Conservation (phyloP, 2,113 vertebrate genomes). For the Eretmochelys imbricata region DNA sequence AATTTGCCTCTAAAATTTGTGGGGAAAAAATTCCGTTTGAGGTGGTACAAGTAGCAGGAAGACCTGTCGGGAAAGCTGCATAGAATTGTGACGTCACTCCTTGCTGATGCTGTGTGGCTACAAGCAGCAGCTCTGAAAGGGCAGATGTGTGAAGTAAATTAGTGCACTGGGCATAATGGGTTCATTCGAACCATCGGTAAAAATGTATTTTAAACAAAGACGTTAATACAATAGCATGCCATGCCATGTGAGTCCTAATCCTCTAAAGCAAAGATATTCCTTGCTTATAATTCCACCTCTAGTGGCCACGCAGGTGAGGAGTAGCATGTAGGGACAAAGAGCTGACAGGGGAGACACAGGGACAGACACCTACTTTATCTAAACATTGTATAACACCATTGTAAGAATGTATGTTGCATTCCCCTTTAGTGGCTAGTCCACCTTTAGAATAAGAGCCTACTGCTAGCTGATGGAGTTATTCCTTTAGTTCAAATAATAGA, state of each 20-base stretch:
- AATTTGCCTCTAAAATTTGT: background rate
- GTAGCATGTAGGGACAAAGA: background rate
- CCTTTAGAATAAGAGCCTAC: background rate
- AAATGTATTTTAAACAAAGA: slow-evolving; percentile 8
- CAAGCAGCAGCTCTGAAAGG: background rate
- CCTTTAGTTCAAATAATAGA: background rate
- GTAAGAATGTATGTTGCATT: slow-evolving; percentile 10
- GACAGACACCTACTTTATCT: background rate
- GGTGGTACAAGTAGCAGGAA: background rate
- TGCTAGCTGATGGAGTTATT: background rate
- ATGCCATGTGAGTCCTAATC: background rate
- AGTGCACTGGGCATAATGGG: background rate
- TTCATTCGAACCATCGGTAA: background rate
- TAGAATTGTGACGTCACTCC: background rate
- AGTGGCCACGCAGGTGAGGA: background rate
- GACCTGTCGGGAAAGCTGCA: background rate
- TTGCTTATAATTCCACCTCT: background rate
- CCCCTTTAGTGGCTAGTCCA: background rate
- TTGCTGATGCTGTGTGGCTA: background rate
- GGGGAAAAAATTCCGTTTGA: background rate
- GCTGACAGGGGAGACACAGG: background rate
- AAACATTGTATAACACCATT: background rate
- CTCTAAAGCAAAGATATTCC: background rate
- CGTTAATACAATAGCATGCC: background rate
- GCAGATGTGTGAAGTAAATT: background rate